A percentile compares a stretch with the other conserved stretches of the same genome.
Evolutionary conservation across 2,888 invertebrate species (phyloP).

Genomic region (Teleiodes luculella): DNA sequence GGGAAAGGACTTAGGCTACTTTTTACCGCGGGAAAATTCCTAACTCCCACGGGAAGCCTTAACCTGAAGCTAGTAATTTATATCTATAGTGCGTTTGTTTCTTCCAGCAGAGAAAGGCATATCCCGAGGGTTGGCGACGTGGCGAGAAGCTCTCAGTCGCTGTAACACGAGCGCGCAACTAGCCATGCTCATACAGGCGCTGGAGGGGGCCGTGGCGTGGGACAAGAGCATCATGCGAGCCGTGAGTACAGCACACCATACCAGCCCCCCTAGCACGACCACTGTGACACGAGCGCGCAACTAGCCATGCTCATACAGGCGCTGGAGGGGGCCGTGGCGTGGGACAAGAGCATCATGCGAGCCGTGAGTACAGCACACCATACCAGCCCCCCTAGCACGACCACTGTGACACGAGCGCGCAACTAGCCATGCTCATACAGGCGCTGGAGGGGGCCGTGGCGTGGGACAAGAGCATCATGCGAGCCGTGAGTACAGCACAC

Average conservation of each 20-base stretch:
- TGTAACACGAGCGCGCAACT: conserved; percentile 87
- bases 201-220: conserved; percentile 97
- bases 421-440: conserved; percentile 84
- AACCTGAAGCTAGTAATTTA: too few species aligned
- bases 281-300: conserved; percentile 86
- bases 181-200: conserved; percentile 85
- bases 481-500: conserved; percentile 90
- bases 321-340: conserved; percentile 94
- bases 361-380: conserved; percentile 88
- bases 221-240: conserved; percentile 99
- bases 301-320: conserved; percentile 88
- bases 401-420: conserved; percentile 34
- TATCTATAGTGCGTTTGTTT: too few species aligned
- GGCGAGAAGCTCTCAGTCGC: conserved; percentile 90
- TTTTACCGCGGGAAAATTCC: too few species aligned
- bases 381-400: too few species aligned
- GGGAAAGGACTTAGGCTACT: too few species aligned
- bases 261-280: too few species aligned
- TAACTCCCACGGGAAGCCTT: too few species aligned
- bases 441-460: conserved; percentile 95
- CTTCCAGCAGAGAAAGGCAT: conserved; percentile 69
- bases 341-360: conserved; percentile 99
- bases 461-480: conserved; percentile 99
- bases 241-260: conserved; percentile 85
- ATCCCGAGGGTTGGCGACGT: conserved; percentile 88